These are phyloP conservation scores for Eudasyphora cyanicolor DNA, from an alignment of 2,888 invertebrate species.

Conservation along the genomic window DNA sequence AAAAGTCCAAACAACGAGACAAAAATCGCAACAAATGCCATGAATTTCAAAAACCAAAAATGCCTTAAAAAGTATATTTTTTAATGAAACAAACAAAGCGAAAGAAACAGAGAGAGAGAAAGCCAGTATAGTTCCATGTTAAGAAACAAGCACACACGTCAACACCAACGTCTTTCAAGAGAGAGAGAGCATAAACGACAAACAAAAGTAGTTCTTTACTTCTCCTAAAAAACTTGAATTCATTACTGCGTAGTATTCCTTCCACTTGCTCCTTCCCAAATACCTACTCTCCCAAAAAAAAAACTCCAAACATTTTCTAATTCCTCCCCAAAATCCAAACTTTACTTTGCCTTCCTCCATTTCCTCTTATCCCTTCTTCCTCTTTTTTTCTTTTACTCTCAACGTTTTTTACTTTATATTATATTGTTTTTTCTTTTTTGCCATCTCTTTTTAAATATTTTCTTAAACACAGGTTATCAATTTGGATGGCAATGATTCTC, in stretches of 20 bases:
- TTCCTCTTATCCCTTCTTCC: slow-evolving; percentile 29
- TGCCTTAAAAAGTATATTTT: slow-evolving; percentile 65
- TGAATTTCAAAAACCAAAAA: slow-evolving; percentile 40
- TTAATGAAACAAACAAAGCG: slow-evolving; percentile 47
- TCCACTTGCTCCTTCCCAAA: slow-evolving; percentile 15
- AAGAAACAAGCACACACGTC: slow-evolving; percentile 77
- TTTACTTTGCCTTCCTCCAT: not conserved
- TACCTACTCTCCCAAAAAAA: too few relatives aligned
- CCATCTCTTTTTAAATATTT: slow-evolving; percentile 23
- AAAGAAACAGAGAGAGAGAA: slow-evolving; percentile 37
- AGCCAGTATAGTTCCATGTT: slow-evolving; percentile 15
- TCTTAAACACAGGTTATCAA: slow-evolving; percentile 77
- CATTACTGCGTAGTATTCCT: not conserved
- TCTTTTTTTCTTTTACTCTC: slow-evolving; percentile 68
- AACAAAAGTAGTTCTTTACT: slow-evolving; percentile 40
- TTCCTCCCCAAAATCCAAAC: not conserved
- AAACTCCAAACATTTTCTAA: too few relatives aligned
- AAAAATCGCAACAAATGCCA: slow-evolving; percentile 39
- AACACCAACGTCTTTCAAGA: slow-evolving; percentile 73
- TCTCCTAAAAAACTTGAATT: not conserved
- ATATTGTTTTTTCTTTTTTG: slow-evolving; percentile 10
- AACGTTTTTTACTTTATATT: slow-evolving; percentile 63
- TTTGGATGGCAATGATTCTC: slow-evolving; percentile 82
- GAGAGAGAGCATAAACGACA: slow-evolving; percentile 49
- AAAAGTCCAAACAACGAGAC: slow-evolving; percentile 51